phyloP scores from a whole-genome alignment of 2,888 invertebrate genomes.

The Aporophyla nigra region DNA sequence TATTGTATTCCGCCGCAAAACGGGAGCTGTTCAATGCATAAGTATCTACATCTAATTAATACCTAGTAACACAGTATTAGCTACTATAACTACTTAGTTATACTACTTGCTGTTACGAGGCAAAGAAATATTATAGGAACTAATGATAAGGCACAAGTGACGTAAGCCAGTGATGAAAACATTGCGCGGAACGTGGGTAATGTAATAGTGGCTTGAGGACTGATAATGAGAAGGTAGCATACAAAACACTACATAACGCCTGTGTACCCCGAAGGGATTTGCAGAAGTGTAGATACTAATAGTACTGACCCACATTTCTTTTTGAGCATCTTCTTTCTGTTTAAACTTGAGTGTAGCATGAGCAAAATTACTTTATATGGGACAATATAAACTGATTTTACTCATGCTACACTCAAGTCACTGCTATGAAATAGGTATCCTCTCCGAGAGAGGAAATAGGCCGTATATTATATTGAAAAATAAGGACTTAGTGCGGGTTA shows the following conservation, averaged over 20 bases:
- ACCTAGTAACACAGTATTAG: neutral
- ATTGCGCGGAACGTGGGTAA: neutral
- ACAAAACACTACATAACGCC: neutral
- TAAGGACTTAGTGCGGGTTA: too few relatives aligned
- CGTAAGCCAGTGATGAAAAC: neutral
- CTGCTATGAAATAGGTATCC: too few relatives aligned
- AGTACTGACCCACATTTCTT: too few relatives aligned
- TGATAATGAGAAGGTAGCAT: neutral
- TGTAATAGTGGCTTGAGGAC: neutral
- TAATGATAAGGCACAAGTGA: neutral
- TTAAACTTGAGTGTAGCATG: too few relatives aligned
- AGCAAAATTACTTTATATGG: too few relatives aligned
- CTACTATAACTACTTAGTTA: neutral
- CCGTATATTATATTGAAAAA: too few relatives aligned
- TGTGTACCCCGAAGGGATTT: neutral
- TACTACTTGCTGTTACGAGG: neutral
- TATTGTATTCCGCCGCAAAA: slow-evolving; percentile 67
- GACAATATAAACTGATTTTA: too few relatives aligned
- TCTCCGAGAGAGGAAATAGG: too few relatives aligned
- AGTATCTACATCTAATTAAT: slow-evolving; percentile 1
- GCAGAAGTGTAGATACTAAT: too few relatives aligned
- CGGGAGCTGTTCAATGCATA: slow-evolving; percentile 31
- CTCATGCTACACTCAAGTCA: too few relatives aligned
- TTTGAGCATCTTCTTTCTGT: too few relatives aligned
- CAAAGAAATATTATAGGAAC: neutral